phyloP scores from a whole-genome alignment of 2,113 vertebrate genomes.

The Dendrocopos noguchii region DNA sequence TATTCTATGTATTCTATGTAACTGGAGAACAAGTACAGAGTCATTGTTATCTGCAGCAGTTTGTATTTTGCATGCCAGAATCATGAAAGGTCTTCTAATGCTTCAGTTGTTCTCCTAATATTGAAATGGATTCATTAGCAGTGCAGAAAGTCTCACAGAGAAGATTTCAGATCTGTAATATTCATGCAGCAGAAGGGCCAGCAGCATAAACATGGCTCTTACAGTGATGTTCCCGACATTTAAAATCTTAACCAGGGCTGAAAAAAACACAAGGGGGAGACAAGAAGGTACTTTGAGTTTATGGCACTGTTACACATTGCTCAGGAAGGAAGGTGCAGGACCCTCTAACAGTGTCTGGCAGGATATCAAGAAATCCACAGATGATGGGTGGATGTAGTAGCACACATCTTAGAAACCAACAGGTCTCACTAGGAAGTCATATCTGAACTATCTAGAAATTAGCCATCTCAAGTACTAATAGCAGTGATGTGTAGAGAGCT shows the following conservation, averaged over 20 bases:
- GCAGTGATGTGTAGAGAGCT: background rate
- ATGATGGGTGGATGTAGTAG: background rate
- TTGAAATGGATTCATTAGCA: background rate
- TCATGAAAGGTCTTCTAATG: background rate
- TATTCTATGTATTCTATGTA: too few species aligned
- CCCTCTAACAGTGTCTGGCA: rapidly evolving
- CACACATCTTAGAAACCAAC: background rate
- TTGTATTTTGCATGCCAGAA: background rate
- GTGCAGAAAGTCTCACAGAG: background rate
- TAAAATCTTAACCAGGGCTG: background rate
- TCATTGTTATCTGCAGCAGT: background rate
- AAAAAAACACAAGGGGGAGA: background rate
- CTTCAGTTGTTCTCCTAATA: background rate
- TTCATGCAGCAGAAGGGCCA: background rate
- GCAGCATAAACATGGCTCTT: background rate
- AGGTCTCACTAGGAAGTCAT: background rate
- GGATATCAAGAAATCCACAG: background rate
- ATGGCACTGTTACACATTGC: too few species aligned
- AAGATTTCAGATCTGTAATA: background rate
- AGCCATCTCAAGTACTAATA: background rate
- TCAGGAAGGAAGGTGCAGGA: background rate
- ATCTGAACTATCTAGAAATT: background rate
- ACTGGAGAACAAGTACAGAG: background rate
- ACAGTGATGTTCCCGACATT: background rate
- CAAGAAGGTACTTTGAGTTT: rapidly evolving